phyloP scores from a whole-genome alignment of 2,797 vertebrate genomes.

The Geotria australis region DNA sequence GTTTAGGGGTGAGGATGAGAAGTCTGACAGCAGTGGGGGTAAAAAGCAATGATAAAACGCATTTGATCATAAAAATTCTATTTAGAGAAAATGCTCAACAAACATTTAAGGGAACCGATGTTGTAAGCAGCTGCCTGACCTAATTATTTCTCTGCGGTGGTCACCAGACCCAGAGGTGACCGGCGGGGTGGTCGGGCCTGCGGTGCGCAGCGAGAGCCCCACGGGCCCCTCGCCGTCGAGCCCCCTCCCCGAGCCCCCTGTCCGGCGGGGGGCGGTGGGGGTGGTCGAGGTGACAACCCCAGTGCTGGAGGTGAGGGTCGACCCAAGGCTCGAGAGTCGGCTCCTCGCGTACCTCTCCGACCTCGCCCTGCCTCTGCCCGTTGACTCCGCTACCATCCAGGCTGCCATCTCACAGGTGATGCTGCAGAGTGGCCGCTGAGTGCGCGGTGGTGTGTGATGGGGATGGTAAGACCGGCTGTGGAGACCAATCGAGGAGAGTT shows the following conservation, averaged over 20 bases:
- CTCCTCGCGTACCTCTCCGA: slow-evolving; percentile 53
- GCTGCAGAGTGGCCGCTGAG: not conserved
- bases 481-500: too few relatives aligned
- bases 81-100: not conserved
- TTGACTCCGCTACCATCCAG: slow-evolving; percentile 41
- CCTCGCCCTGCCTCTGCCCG: slow-evolving; percentile 35
- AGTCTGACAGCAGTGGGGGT: too few relatives aligned
- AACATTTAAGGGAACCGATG: not conserved
- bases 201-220: slow-evolving; percentile 43
- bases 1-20: too few relatives aligned
- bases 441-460: too few relatives aligned
- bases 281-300: too few relatives aligned
- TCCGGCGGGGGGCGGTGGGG: too few relatives aligned
- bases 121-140: not conserved
- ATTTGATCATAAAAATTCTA: too few relatives aligned
- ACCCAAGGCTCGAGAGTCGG: slow-evolving; percentile 49
- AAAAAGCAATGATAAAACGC: too few relatives aligned
- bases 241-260: slow-evolving; percentile 1
- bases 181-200: slow-evolving; percentile 16
- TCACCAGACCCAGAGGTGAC: slow-evolving; percentile 20
- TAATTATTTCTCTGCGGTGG: not conserved
- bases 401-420: slow-evolving; percentile 42
- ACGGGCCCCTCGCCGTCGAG: slow-evolving; percentile 14
- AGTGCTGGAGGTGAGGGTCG: slow-evolving; percentile 16
- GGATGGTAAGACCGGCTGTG: too few relatives aligned